phyloP scores from a whole-genome alignment of 2,113 vertebrate genomes.

The Struthidea cinerea region DNA sequence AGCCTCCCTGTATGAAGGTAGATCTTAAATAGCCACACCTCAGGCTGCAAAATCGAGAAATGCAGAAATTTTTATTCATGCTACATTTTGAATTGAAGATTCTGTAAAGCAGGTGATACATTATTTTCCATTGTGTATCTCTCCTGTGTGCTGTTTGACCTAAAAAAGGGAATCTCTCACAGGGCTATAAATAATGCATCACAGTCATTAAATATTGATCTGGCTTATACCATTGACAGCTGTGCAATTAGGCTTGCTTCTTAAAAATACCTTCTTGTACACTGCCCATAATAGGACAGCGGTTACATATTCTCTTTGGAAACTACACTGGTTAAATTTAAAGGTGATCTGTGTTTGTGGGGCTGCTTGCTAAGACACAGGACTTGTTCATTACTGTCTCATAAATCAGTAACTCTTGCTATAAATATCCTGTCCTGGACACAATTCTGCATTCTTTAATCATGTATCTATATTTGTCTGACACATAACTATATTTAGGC shows the following conservation, averaged over 20 bases:
- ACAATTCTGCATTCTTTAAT: neutral
- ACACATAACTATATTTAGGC: neutral
- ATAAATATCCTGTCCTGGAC: slow-evolving; percentile 4
- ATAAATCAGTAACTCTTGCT: neutral
- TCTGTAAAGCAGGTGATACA: slow-evolving; percentile 51
- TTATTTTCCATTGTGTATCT: slow-evolving; percentile 28
- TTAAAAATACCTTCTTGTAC: slow-evolving; percentile 33
- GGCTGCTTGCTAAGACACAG: neutral
- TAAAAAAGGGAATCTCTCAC: slow-evolving; percentile 57
- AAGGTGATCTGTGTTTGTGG: neutral
- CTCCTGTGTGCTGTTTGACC: slow-evolving; percentile 33
- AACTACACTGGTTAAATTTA: slow-evolving; percentile 10
- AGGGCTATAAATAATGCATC: slow-evolving; percentile 75
- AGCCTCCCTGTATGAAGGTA: neutral
- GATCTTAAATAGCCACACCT: neutral
- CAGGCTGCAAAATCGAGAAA: neutral
- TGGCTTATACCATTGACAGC: slow-evolving; percentile 62
- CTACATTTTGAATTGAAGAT: neutral
- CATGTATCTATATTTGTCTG: neutral
- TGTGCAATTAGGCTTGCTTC: slow-evolving; percentile 53
- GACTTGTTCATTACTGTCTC: neutral
- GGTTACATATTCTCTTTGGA: slow-evolving; percentile 51
- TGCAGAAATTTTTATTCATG: slow-evolving; percentile 17
- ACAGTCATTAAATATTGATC: slow-evolving; percentile 77
- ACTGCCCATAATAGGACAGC: slow-evolving; percentile 5